Base-by-base conservation (phyloP, 2,113 vertebrate genomes). In the Notechis scutatus region DNA sequence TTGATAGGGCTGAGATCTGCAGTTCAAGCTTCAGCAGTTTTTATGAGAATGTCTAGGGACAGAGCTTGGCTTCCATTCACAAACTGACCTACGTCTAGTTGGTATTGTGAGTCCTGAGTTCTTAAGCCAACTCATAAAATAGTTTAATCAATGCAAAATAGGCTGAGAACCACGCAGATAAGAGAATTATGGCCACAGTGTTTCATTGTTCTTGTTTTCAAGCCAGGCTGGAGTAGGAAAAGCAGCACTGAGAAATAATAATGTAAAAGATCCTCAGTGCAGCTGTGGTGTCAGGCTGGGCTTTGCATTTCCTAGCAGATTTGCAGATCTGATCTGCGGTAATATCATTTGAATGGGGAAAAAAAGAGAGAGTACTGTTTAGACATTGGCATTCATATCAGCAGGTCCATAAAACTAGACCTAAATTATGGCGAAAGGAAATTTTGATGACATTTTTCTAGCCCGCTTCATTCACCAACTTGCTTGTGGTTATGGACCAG, bases 131-230 rank as follows among this genome's bases (percentile, higher is more conserved):
- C 55, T 21, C 24, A 4, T 50, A 88, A 69, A 94, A 92, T 0
- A 91, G 57, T 91, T 90, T 90, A 93, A 93, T 93, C 92, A 93
- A 91, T 94, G 87, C 89, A 95, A 95, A 61, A 45, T 90, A 92
- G 85, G 64, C 85, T 29, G 91, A 93, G 91, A 90, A 87, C 0
- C 1, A 87, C 59, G 50, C 52, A 93, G 90, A 50, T 69, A 45
- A 90, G 87, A 90, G 91, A 94, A 74, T 88, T 91, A 26, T 2
- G 4, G 85, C 89, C 88, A 24, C 9, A 87, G 9, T 34, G 89
- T 92, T 87, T 87, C 59, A 3, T 81, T 94, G 59, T 74, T 93
- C 23, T 57, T 90, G 10, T 85, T 94, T n/a, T 52, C 64, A 0
- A 5, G 85, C 12, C 57, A 91, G 91, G 12, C 86, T 54, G 56